Evolutionary conservation across 2,113 vertebrate genomes (phyloP).

Genomic region (Chloropsis cyanopogon): DNA sequence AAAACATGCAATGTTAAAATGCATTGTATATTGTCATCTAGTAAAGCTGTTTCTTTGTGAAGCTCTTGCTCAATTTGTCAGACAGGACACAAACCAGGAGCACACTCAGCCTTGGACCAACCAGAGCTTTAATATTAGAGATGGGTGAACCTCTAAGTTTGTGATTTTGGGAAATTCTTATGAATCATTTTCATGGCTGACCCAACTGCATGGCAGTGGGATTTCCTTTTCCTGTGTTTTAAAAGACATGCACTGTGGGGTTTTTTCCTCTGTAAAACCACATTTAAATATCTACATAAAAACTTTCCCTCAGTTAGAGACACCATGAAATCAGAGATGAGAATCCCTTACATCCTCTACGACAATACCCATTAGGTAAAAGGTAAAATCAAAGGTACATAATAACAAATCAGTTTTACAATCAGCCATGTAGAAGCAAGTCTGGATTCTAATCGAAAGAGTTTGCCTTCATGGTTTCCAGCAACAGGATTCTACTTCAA

Average conservation of each 20-base stretch:
- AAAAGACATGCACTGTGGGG: accelerated
- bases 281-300: neutral
- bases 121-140: neutral
- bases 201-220: neutral
- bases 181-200: neutral
- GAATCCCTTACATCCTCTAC: neutral
- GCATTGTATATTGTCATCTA: neutral
- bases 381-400: neutral
- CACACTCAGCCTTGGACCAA: neutral
- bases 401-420: neutral
- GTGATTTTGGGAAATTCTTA: neutral
- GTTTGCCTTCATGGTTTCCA: neutral
- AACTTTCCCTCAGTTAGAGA: neutral
- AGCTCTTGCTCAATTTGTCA: neutral
- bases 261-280: neutral
- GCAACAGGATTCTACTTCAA: neutral
- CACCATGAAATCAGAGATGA: neutral
- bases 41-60: neutral
- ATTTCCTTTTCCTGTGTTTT: neutral
- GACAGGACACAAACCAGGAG: neutral
- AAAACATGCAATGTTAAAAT: neutral
- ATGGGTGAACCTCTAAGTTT: neutral
- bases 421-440: neutral
- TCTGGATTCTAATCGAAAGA: neutral
- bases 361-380: neutral